A percentile compares a stretch with the other conserved stretches of the same genome.
These are phyloP conservation scores for Premnoplex brunnescens DNA, from an alignment of 2,797 vertebrate genomes.

Conservation along the genomic window DNA sequence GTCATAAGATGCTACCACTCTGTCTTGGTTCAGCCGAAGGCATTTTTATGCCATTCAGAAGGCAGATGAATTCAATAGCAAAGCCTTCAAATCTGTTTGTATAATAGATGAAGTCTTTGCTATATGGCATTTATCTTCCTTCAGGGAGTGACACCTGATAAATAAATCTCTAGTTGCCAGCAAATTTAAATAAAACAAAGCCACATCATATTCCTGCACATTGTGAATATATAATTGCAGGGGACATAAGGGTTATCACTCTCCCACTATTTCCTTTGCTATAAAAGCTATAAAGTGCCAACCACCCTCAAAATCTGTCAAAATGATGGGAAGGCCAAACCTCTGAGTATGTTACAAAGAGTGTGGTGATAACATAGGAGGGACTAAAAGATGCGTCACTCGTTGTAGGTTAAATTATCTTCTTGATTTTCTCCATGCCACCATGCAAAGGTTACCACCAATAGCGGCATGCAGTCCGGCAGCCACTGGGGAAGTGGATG, in stretches of 20 bases:
- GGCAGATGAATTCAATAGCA: background rate
- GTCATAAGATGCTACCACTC: conserved; percentile 42
- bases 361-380: background rate
- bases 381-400: background rate
- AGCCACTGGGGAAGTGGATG: too few species aligned
- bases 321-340: background rate
- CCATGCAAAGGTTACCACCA: too few species aligned
- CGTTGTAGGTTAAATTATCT: too few species aligned
- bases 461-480: too few species aligned
- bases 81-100: conserved; percentile 8
- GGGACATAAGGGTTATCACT: background rate
- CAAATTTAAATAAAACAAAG: conserved; percentile 43
- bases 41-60: background rate
- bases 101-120: conserved; percentile 5
- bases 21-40: background rate
- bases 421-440: too few species aligned
- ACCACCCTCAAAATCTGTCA: background rate
- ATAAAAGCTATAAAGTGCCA: background rate
- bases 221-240: background rate
- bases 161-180: conserved; percentile 28
- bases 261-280: background rate
- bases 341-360: background rate
- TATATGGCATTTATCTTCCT: conserved; percentile 15
- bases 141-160: conserved; percentile 41
- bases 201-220: background rate